These are phyloP conservation scores for Teinopalpus imperialis DNA, from an alignment of 2,888 invertebrate genomes.

Conservation along the genomic window DNA sequence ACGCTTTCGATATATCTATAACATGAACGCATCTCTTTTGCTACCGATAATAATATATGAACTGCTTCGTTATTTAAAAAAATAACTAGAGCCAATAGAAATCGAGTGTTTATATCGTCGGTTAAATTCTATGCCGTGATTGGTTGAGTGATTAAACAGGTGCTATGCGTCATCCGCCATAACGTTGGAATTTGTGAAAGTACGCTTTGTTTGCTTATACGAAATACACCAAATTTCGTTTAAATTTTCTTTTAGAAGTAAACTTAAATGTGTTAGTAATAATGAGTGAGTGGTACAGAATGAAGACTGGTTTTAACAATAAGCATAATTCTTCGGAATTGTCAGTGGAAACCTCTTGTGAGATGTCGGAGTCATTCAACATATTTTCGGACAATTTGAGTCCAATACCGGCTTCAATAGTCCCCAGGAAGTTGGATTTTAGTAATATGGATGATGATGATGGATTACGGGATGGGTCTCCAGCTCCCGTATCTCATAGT, in stretches of 20 bases:
- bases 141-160: slow-evolving; percentile 62
- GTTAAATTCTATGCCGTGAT: slow-evolving; percentile 57
- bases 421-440: slow-evolving; percentile 84
- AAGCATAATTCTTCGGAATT: slow-evolving; percentile 77
- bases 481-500: slow-evolving; percentile 59
- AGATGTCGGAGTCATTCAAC: slow-evolving; percentile 84
- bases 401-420: slow-evolving; percentile 76
- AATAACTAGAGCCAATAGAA: slow-evolving; percentile 53
- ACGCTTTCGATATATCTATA: not conserved
- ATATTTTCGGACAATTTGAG: slow-evolving; percentile 82
- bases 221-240: slow-evolving; percentile 47
- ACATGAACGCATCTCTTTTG: slow-evolving; percentile 14
- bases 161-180: slow-evolving; percentile 81
- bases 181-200: slow-evolving; percentile 71
- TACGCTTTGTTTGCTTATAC: slow-evolving; percentile 57
- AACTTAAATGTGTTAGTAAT: slow-evolving; percentile 53
- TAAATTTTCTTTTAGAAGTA: slow-evolving; percentile 55
- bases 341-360: slow-evolving; percentile 83
- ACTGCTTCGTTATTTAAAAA: slow-evolving; percentile 47
- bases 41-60: slow-evolving; percentile 8
- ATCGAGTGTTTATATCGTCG: slow-evolving; percentile 61
- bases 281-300: slow-evolving; percentile 75
- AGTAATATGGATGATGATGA: slow-evolving; percentile 69
- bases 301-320: slow-evolving; percentile 60
- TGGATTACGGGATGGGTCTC: slow-evolving; percentile 56